Base-by-base conservation (phyloP, 2,888 invertebrate genomes). In the Apeira syringaria region DNA sequence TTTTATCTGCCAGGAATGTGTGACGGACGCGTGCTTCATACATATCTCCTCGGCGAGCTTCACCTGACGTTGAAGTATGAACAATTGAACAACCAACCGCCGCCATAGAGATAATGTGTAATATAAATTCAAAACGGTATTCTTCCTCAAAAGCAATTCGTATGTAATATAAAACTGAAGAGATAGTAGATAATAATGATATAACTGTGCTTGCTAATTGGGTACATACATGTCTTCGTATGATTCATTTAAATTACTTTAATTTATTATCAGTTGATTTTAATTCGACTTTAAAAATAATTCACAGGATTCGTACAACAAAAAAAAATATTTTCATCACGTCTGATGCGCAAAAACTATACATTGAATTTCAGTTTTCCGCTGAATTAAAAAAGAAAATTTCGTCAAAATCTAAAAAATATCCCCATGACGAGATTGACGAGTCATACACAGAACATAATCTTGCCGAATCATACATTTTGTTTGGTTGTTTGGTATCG, bases 101-200 rank as follows among this genome's bases (percentile, higher is more conserved):
- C 59, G 60, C 69, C 66, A 58, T 65, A 52, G 69, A 68, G 72
- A 68, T 80, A 80, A 79, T 78, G 63, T 68, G 69, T 74, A 71
- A 78, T 80, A 80, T 74, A 80, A 78, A 81, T 80, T 77, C 81
- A 79, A 62, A 70, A 70, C 68, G 64, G 63, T 67, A 66, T 65
- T 71, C 65, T 71, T 70, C 59, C 67, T 69, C 33, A 32, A 52
- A 47, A 47, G 47, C 45, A 47, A 49, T 49, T 49, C 56, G 53
- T 64, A 68, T 57, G 66, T 61, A 57, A 64, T 69, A 65, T 68
- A 64, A 57, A 43, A 57, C 61, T 63, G 61, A 53, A 59, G 57
- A 61, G 67, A 67, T 65, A 70, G 58, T 61, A 62, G 62, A 20
- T 20, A 20, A 7, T 66, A 65, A 64, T 60, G 47, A 60, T 57